Conservation (phyloP, 2,113 vertebrate genomes). For the Pterocles burchelli region DNA sequence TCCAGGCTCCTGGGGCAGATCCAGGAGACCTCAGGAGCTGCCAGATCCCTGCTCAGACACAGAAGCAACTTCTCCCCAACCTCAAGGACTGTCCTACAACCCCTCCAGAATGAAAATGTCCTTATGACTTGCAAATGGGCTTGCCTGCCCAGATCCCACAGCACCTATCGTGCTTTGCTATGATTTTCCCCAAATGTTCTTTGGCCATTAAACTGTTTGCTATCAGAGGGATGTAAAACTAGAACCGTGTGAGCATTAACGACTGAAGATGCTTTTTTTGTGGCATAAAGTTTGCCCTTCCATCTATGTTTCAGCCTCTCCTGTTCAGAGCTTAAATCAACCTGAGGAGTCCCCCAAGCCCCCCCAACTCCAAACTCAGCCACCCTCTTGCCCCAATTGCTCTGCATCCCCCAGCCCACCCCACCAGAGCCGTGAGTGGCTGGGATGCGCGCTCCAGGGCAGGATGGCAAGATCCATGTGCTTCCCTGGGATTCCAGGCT, state of each 20-base stretch:
- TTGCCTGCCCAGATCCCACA: neutral
- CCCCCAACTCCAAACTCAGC: neutral
- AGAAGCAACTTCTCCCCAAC: neutral
- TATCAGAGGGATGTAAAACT: slow-evolving; percentile 47
- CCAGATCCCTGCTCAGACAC: neutral
- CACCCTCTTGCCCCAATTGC: neutral
- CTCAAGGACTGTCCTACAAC: neutral
- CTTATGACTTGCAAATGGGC: neutral
- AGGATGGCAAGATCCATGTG: neutral
- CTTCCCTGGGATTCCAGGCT: neutral
- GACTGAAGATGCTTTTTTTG: slow-evolving; percentile 18
- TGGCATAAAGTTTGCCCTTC: neutral
- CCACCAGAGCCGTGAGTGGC: neutral
- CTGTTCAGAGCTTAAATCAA: neutral
- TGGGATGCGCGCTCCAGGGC: rapidly evolving
- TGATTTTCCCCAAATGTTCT: slow-evolving; percentile 28
- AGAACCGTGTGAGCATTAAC: slow-evolving; percentile 36
- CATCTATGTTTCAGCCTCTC: neutral
- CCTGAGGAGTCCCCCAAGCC: neutral
- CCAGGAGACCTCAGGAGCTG: neutral
- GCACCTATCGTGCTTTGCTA: neutral
- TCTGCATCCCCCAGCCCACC: neutral
- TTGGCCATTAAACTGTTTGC: neutral
- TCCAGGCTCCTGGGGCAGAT: neutral
- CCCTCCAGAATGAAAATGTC: neutral